Evolutionary conservation across 2,888 invertebrate genomes (phyloP), one percentile per base, ranked within the genome.

Genomic region (Lymantria monacha): DNA sequence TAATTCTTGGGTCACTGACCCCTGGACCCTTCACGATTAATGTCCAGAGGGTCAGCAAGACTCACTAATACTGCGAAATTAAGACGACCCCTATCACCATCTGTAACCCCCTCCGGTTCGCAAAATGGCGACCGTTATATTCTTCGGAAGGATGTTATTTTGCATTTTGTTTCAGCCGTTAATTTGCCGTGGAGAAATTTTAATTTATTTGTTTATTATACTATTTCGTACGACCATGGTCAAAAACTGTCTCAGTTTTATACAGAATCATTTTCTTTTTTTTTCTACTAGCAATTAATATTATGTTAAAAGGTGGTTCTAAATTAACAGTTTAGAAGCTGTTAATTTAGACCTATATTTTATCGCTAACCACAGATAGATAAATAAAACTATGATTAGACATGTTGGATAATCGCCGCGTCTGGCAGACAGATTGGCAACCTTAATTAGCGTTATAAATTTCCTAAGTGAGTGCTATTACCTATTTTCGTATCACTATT

Each of bases 41-140:
- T 88, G 83, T 77, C 81, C 83, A 80, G 75, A 77, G 87, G 90
- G 86, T 82, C 79, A 70, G 78, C 76, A 87, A 87, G 88, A 87
- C 80, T 85, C 68, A 80, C 81, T 85, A 84, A 87, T 84, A 83
- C 85, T 73, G 78, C 75, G 75, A 89, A 88, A 90, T 90, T 88
- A 91, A 91, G 90, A 91, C 72, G 83, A 85, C 85, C 87, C 87
- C 78, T 81, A 60, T 61, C 66, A 70, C 79, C 83, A 82, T 82
- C 80, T 83, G 81, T 76, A 81, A 81, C 83, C 83, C 84, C 76
- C 70, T n/a, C 62, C 57, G 61, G 15, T 66, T 66, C 51, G 64
- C 70, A 71, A 77, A 65, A 72, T 73, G 70, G 73, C 54, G 53
- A 51, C 69, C 63, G 61, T 78, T 72, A 76, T 75, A 60, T 62